These are phyloP conservation scores for Bombus confusus DNA, from an alignment of 1,140 invertebrate genomes.

Conservation along the genomic window DNA sequence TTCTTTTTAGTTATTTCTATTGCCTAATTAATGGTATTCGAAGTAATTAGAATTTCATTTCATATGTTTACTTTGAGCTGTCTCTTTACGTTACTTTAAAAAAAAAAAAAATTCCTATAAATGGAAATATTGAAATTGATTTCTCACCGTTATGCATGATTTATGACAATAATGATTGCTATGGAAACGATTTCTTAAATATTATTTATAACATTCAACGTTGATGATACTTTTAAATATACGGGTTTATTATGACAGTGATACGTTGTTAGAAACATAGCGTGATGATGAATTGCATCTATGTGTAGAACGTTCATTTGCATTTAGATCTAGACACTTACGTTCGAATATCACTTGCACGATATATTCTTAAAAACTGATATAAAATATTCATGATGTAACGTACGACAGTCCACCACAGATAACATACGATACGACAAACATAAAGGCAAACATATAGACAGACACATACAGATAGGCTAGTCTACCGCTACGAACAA, in stretches of 20 bases:
- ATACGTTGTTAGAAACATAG: not conserved
- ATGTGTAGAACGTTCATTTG: not conserved
- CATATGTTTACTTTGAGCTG: not conserved
- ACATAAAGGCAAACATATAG: slow-evolving; percentile 65
- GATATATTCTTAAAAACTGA: not conserved
- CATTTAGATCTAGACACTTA: not conserved
- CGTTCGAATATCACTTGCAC: not conserved
- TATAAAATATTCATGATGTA: not conserved
- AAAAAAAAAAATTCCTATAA: not conserved
- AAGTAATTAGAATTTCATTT: not conserved
- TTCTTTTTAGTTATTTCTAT: not conserved
- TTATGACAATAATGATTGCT: not conserved
- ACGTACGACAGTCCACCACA: slow-evolving; percentile 38
- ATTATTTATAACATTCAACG: not conserved
- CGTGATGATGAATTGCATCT: not conserved
- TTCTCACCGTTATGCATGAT: not conserved
- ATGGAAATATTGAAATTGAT: not conserved
- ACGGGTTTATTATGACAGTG: not conserved
- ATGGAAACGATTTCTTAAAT: too few relatives aligned
- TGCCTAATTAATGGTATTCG: too few relatives aligned
- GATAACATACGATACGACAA: slow-evolving; percentile 60
- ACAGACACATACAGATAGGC: slow-evolving; percentile 70
- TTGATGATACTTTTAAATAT: not conserved
- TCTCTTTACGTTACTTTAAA: not conserved
- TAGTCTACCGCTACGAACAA: slow-evolving; percentile 74